Percentiles rank a stretch among this genome's conserved stretches.
Evolutionary conservation across 2,888 invertebrate genomes (phyloP).

Genomic region (Luperina testacea): DNA sequence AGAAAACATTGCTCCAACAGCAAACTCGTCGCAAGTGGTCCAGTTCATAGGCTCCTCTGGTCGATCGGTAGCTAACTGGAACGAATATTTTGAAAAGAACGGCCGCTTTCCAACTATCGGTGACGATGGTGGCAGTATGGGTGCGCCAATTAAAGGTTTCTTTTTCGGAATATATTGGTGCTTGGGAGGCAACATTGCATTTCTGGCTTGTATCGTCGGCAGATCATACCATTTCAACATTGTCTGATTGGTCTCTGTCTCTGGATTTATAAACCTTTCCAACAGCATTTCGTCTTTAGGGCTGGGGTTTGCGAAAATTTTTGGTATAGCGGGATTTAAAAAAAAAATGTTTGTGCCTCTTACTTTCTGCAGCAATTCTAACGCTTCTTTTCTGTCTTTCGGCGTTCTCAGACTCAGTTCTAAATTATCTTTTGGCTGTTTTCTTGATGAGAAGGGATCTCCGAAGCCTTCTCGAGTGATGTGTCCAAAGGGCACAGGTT

Average conservation of each 20-base stretch:
- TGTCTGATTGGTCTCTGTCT: constrained; percentile 29
- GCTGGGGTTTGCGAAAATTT: background rate
- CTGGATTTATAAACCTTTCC: constrained; percentile 17
- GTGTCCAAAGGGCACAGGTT: constrained; percentile 75
- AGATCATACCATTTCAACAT: constrained; percentile 64
- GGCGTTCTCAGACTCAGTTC: constrained; percentile 62
- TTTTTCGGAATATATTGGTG: background rate
- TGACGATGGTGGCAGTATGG: fast-evolving
- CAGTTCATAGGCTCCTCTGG: constrained; percentile 62
- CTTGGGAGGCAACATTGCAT: constrained; percentile 43
- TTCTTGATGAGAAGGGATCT: constrained; percentile 60
- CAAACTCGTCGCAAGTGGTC: constrained; percentile 81
- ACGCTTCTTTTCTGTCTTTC: constrained; percentile 47
- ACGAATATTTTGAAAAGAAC: constrained; percentile 5
- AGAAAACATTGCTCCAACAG: constrained; percentile 71
- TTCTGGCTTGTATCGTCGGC: constrained; percentile 62
- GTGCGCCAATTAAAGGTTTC: fast-evolving
- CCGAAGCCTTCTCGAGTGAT: constrained; percentile 71
- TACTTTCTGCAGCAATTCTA: constrained; percentile 33
- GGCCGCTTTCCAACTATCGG: background rate
- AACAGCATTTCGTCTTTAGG: constrained; percentile 52
- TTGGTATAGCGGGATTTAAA: constrained; percentile 4
- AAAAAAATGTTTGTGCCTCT: constrained; percentile 18
- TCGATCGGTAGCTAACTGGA: background rate
- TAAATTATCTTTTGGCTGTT: constrained; percentile 68